Base-by-base conservation (phyloP, 2,113 vertebrate genomes). In the Channa maculata region DNA sequence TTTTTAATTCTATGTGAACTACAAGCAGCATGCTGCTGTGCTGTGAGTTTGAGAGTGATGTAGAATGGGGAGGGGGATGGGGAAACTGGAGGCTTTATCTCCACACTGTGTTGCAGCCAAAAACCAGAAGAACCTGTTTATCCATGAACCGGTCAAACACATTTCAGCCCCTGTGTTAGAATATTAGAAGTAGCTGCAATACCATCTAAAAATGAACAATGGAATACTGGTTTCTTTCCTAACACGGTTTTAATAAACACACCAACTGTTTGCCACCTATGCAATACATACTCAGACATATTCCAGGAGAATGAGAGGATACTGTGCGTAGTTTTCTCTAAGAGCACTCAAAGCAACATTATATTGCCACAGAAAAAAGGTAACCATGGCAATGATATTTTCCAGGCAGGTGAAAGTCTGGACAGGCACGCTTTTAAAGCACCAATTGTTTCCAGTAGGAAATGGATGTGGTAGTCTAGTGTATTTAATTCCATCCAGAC, bases 351-450 rank as follows among this genome's bases (percentile, higher is more conserved):
- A 62, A 86, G 70, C 65, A 86, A 60, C 66, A 82, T 79, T 69
- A 67, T 63, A 66, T 71, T 77, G 46, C 70, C 63, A 78, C 66
- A 64, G 64, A 83, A 74, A 71, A 80, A 83, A 77, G 59, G 80
- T 88, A 88, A 91, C 86, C 85, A 85, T 86, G 75, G 75, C 75
- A 76, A 89, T 82, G 63, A 60, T 76, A 76, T 84, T 86, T 86
- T 68, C 62, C 79, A 86, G 83, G 77, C 69, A 85, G 78, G 71
- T 83, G 72, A 87, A 77, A 84, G 61, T 89, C 75, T 79, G 72
- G 73, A 84, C 77, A 90, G 89, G 84, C 90, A 91, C 85, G 41
- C 63, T 71, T 81, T 83, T 71, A 75, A 88, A 91, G 85, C 90
- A 92, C 89, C 90, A 84, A 88, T 86, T 90, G 66, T 84, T 87